These are phyloP conservation scores for Lacanobia wlatinum DNA, from an alignment of 2,888 invertebrate genomes.

Conservation along the genomic window DNA sequence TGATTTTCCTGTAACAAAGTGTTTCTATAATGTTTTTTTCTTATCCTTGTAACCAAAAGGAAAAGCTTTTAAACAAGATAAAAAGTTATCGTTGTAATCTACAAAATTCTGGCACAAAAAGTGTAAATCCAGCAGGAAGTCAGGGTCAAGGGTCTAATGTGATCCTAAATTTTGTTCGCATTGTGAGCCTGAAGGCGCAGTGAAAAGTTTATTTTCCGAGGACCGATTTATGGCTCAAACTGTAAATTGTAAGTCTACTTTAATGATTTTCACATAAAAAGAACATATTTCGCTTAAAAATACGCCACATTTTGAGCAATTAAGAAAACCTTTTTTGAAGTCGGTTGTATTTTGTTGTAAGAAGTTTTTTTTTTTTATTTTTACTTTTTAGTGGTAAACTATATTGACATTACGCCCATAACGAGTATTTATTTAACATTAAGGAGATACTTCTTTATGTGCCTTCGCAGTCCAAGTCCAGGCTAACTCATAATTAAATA, in stretches of 20 bases:
- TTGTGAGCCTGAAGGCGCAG: constrained; percentile 17
- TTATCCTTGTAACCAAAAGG: constrained; percentile 31
- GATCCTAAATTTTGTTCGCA: constrained; percentile 20
- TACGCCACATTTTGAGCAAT: neutral
- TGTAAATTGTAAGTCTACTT: neutral
- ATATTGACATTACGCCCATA: too few species aligned
- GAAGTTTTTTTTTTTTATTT: too few species aligned
- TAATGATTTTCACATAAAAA: neutral
- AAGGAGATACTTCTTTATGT: too few species aligned
- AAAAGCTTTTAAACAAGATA: constrained; percentile 26
- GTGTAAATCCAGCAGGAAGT: constrained; percentile 7
- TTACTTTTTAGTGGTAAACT: too few species aligned
- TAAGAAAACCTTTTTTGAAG: too few species aligned
- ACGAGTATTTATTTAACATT: too few species aligned
- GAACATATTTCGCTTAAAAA: neutral
- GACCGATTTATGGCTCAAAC: neutral
- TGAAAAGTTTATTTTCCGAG: constrained; percentile 12
- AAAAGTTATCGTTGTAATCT: constrained; percentile 17
- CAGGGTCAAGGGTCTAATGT: constrained; percentile 32
- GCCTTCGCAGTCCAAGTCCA: too few species aligned
- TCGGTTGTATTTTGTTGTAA: too few species aligned
- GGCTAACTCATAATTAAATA: too few species aligned
- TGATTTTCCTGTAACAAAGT: constrained; percentile 48
- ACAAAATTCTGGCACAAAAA: constrained; percentile 4
- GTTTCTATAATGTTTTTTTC: constrained; percentile 43